These are phyloP conservation scores for Lycaon pictus DNA, from an alignment of 2,113 vertebrate genomes.

Conservation along the genomic window DNA sequence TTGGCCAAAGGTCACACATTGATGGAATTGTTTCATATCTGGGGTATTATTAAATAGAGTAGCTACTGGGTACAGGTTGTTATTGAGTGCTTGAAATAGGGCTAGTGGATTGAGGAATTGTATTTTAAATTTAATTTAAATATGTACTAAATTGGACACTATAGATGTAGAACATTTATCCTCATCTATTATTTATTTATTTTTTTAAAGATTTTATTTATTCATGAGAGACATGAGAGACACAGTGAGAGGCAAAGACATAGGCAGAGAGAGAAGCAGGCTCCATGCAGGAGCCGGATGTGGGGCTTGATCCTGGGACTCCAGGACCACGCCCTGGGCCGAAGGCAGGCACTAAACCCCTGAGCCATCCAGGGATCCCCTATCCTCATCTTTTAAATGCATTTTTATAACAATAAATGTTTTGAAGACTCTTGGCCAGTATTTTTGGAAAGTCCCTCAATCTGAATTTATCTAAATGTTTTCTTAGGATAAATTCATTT, in stretches of 20 bases:
- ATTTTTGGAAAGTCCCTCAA: neutral
- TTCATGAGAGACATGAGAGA: too few species aligned
- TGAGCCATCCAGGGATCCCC: neutral
- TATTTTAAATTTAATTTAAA: conserved; percentile 57
- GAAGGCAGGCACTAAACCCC: too few species aligned
- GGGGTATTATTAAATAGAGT: neutral
- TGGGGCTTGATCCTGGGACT: too few species aligned
- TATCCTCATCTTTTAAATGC: neutral
- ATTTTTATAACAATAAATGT: neutral
- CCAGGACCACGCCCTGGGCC: too few species aligned
- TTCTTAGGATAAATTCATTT: conserved; percentile 45
- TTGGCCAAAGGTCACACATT: neutral
- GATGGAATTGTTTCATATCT: conserved; percentile 11
- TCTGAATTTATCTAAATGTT: conserved; percentile 3
- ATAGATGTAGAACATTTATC: neutral
- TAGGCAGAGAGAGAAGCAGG: too few species aligned
- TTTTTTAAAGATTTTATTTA: too few species aligned
- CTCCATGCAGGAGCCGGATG: too few species aligned
- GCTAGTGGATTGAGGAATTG: neutral
- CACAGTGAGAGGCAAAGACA: too few species aligned
- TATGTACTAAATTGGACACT: neutral
- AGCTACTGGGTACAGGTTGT: neutral
- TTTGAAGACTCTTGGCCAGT: neutral
- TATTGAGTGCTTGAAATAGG: neutral
- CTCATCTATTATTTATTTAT: neutral